Evolutionary conservation across 2,113 vertebrate genomes (phyloP), one percentile per base, ranked within the genome.

Genomic region (Callithrix jacchus): DNA sequence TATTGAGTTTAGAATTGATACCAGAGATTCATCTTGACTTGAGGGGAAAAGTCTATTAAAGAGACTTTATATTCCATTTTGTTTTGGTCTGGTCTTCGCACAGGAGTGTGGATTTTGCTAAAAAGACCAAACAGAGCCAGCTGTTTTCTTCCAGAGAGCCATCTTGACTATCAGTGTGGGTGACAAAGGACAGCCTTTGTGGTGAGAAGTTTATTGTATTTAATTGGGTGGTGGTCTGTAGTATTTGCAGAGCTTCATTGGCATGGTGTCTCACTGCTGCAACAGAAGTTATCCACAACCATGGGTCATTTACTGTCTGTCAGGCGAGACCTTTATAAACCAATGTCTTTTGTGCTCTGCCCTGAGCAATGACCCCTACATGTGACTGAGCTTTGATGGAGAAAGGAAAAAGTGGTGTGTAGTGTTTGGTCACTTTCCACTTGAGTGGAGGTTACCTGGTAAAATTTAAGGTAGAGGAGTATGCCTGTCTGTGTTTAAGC

Each of bases 171-270:
- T 98, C 91, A 96, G 82, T 84, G 54, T 97, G 93, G 89, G 86
- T 97, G 97, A 96, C 66, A 98, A 94, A 97, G 82, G 96, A 95
- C 56, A 92, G 92, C 76, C 84, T 98, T 98, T 80, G 66, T 95
- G 84, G 94, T 97, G 58, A 94, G 91, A 97, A 87, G 92, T 97
- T 97, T 96, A 82, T 95, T 96, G 87, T 97, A 73, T 97, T 98
- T 97, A 97, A 86, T 96, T 98, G 97, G 96, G 92, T 94, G 93
- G 93, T 85, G 96, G 76, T 93, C 84, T 97, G 37, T 97, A 97
- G 95, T 97, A 96, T 96, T 97, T 97, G 73, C 79, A 94, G 58
- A 95, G 93, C 81, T 97, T 98, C 85, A 79, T 84, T 97, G 96
- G 94, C 87, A 77, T 92, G 93, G 96, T 94, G 89, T 97, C 89